Base-by-base conservation (phyloP, 2,888 invertebrate genomes). In the Meteorus cinctellus region DNA sequence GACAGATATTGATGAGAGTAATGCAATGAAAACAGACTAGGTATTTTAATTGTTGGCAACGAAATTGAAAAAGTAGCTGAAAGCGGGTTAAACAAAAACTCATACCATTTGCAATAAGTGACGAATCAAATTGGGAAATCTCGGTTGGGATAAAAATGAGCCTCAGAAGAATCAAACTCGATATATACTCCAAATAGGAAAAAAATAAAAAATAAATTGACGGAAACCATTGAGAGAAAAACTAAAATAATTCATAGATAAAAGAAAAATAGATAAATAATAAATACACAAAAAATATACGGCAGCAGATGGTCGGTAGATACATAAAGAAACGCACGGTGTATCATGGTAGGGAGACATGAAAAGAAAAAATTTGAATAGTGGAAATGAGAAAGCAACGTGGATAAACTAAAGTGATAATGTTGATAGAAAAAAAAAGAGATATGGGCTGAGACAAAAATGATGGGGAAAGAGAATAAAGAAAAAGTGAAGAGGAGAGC, bases 91-190 rank as follows among this genome's bases (percentile, higher is more conserved):
- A 41, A 72, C 27, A 36, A 77, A 63, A 60, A 73, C 76, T 78
- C 76, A 81, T 12, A 12, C 82, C 78, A 82, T 78, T 82, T 84
- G 84, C 85, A 85, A 85, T 85, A 83, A 86, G 81, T 83, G 81
- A 84, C 82, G 82, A 89, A 89, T 87, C 87, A 88, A 88, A 88
- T 79, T 19, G 51, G 36, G 12, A 84, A 84, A 86, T 86, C 85
- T 86, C 85, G 84, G 81, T 82, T 83, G 82, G 77, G 80, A 84
- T 73, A 74, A 69, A 81, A 83, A 84, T 85, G 84, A 84, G 85
- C 82, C 62, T 85, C 82, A 84, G 85, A 84, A 84, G 84, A 88
- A 88, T 87, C 88, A 86, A 88, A 88, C 84, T 85, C 82, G 84
- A 84, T 82, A 84, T 83, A 84, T 82, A 84, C 82, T 83, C 81